Conservation (phyloP, 2,888 invertebrate genomes). For the Caenorhabditis panamensis region DNA sequence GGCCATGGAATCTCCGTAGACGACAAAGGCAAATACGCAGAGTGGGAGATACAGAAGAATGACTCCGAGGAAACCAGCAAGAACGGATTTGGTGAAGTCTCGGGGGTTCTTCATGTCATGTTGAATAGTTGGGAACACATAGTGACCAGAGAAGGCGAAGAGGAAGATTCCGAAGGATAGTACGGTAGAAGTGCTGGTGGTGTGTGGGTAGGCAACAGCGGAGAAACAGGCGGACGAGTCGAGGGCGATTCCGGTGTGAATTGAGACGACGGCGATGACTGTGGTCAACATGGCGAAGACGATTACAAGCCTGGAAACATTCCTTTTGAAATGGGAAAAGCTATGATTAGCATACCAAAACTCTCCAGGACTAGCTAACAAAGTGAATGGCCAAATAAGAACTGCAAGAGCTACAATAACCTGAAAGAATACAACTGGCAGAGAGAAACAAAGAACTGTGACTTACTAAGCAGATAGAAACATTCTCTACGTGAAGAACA, state of each 20-base stretch:
- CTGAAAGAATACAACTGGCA: background rate
- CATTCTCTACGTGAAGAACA: conserved; percentile 31
- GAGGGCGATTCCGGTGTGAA: conserved; percentile 74
- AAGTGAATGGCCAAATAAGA: conserved; percentile 77
- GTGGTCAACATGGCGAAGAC: conserved; percentile 80
- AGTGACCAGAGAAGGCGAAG: conserved; percentile 80
- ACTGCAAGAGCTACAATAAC: conserved; percentile 61
- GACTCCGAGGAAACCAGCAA: conserved; percentile 77
- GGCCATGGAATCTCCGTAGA: conserved; percentile 78
- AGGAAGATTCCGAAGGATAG: conserved; percentile 79
- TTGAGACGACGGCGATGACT: conserved; percentile 75
- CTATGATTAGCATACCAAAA: too few species aligned
- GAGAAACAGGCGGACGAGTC: conserved; percentile 66
- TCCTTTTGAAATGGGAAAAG: too few species aligned
- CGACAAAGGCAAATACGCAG: conserved; percentile 75
- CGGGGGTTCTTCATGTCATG: conserved; percentile 91
- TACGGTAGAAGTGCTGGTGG: conserved; percentile 66
- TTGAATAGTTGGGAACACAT: conserved; percentile 89
- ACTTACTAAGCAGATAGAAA: conserved; percentile 53
- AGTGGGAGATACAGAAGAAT: conserved; percentile 78
- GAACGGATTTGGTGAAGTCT: conserved; percentile 87
- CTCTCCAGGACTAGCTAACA: conserved; percentile 79
- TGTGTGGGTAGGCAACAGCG: conserved; percentile 67
- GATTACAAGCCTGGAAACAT: conserved; percentile 77
- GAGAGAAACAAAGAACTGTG: too few species aligned